Base-by-base conservation (phyloP, 2,113 vertebrate species). In the Chinchilla lanigera region DNA sequence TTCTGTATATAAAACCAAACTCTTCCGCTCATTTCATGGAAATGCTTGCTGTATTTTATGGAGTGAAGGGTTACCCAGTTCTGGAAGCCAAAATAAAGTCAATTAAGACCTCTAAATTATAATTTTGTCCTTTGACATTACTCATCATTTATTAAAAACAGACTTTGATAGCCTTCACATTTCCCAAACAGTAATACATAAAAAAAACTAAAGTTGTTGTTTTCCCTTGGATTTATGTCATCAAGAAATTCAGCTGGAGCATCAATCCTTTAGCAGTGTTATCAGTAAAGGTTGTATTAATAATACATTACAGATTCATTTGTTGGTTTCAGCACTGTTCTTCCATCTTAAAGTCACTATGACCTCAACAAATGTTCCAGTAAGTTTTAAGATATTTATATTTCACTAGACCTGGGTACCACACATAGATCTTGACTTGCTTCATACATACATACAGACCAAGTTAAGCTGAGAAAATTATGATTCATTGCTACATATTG, bases 401-500 rank as follows among this genome's bases (percentile, higher is more conserved):
- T 86, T 93, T 86, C 38, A 73, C 47, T 88, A 67, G 38, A 35
- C 41, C 50, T 65, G 20, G 9, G 6, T 65, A 61, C 85, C 61
- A 81, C 35, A 93, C 58, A 58, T 35, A 35, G 56, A 88, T 58
- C 75, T 87, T 67, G 9, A 58, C n/a, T 89, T 56, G 65, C 9
- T 19, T 92, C 67, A 35, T 58, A 63, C 50, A 71, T 96, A 67
- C 69, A 96, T 6, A 80, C 4, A 78, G 91, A 86, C 33, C 50
- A 93, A 93, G 54, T 50, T 11, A 82, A 86, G 26, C 52, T 54
- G 92, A 90, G 87, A 96, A 94, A 93, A 56, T 75, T 58, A 82
- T n/a, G 38, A 96, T 41, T 90, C n/a, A 54, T 85, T 38, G 33
- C 86, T 35, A 33, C 9, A 38, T 33, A 87, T 44, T 58, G 3